Percentiles rank a stretch among this genome's conserved stretches.
Conservation (phyloP, 2,113 vertebrate species). For the Scytalopus superciliaris region DNA sequence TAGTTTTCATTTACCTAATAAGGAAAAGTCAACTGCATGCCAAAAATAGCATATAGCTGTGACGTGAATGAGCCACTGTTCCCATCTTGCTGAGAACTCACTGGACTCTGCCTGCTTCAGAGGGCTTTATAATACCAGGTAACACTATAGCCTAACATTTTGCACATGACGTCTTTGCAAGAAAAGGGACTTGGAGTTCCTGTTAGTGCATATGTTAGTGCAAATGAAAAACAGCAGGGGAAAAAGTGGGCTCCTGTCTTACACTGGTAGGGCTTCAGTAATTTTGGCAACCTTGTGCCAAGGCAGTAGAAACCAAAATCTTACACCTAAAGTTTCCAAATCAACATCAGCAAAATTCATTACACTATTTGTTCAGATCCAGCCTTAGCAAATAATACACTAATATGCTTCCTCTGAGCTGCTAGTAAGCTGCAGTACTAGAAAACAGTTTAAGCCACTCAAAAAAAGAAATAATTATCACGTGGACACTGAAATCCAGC, state of each 20-base stretch:
- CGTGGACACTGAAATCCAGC: background rate
- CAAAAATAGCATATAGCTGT: constrained; percentile 40
- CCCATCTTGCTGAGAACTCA: constrained; percentile 37
- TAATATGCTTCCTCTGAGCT: background rate
- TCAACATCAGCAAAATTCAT: background rate
- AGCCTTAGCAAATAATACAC: background rate
- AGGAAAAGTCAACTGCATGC: background rate
- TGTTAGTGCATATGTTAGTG: background rate
- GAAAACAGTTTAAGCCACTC: background rate
- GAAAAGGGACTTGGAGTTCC: constrained; percentile 51
- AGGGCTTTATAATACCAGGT: constrained; percentile 31
- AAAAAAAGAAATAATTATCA: background rate
- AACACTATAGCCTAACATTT: constrained; percentile 55
- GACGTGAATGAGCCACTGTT: constrained; percentile 39
- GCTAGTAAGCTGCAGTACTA: background rate
- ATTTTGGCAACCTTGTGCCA: background rate
- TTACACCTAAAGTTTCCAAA: background rate
- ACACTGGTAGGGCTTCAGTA: background rate
- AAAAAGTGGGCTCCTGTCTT: background rate
- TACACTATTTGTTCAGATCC: background rate
- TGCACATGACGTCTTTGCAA: constrained; percentile 22
- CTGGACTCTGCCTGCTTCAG: background rate
- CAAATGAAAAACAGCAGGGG: constrained; percentile 2
- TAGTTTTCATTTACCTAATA: constrained; percentile 15
- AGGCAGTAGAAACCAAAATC: background rate